Evolutionary conservation across 2,888 invertebrate genomes (phyloP).

Genomic region (Acronicta leporina): DNA sequence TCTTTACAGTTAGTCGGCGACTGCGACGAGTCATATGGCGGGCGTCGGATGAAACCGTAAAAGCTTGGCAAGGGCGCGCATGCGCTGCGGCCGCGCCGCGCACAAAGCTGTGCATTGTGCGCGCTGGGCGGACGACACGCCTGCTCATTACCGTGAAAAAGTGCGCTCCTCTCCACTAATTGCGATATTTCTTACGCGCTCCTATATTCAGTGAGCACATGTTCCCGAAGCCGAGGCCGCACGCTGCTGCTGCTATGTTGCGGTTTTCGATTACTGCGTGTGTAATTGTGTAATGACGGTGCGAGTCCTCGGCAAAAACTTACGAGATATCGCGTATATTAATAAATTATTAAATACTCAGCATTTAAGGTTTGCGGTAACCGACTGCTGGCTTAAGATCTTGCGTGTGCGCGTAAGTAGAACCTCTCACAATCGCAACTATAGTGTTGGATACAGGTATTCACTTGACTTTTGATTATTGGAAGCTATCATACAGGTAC

Average conservation of each 20-base stretch:
- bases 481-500: slow-evolving; percentile 74
- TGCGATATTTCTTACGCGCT: slow-evolving; percentile 72
- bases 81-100: slow-evolving; percentile 56
- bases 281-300: slow-evolving; percentile 73
- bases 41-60: slow-evolving; percentile 82
- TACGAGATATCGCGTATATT: slow-evolving; percentile 67
- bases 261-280: slow-evolving; percentile 80
- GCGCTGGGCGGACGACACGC: slow-evolving; percentile 59
- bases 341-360: slow-evolving; percentile 66
- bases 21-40: slow-evolving; percentile 77
- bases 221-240: slow-evolving; percentile 75
- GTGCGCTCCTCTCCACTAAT: slow-evolving; percentile 71
- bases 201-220: slow-evolving; percentile 80
- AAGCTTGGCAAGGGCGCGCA: slow-evolving; percentile 72
- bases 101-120: slow-evolving; percentile 67
- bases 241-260: slow-evolving; percentile 76
- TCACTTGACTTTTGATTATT: slow-evolving; percentile 81
- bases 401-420: slow-evolving; percentile 43
- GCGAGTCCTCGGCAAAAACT: slow-evolving; percentile 65
- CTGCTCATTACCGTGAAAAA: slow-evolving; percentile 73
- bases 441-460: slow-evolving; percentile 44
- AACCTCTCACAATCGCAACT: slow-evolving; percentile 36
- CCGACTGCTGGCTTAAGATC: slow-evolving; percentile 49
- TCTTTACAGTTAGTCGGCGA: slow-evolving; percentile 59
- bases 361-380: slow-evolving; percentile 72